Base-by-base conservation (phyloP, 2,797 vertebrate genomes). In the Ctenosaura bakeri region DNA sequence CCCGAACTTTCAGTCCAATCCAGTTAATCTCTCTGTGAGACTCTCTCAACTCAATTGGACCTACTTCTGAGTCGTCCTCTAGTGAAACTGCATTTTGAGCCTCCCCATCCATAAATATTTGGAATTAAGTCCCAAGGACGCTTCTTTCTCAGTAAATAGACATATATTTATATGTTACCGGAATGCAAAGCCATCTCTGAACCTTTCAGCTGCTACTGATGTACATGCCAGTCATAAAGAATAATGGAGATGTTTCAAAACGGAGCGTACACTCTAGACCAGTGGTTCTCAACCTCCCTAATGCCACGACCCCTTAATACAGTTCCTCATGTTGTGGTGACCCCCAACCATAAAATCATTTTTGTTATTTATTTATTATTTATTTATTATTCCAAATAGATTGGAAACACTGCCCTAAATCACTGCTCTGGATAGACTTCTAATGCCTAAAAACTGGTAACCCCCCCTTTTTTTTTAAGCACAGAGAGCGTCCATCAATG, bases 121-220 rank as follows among this genome's bases (percentile, higher is more conserved):
- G 1, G 13, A 73, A 38, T 29, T 26, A 3, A 35, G 10, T 22
- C 18, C 16, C 32, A 46, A n/a, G 14, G 26, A 18, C 26, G 38
- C 6, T 38, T 84, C 35, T 22, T 56, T 71, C n/a, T 32, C 29
- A 38, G 4, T 71, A 78, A 24, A 66, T 35, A 85, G 42, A 50
- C 13, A 81, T 56, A 16, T 26, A 9, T 46, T 46, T 46, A 46
- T 46, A 46, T 46, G 3, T 46, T 46, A 54, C 35, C 26, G 20
- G 22, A 35, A 54, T 89, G 20, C n/a, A 54, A 82, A 85, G 74
- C 26, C 56, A 54, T 38, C 52, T 81, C 50, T 81, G 77, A 81
- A 76, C 38, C 24, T 69, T 18, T 82, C 64, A 73, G 29, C 35
- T 10, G 26, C 38, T 46, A 35, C 35, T 86, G 69, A n/a, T 81